Evolutionary conservation across 1,140 invertebrate species (phyloP).

Genomic region (Vanessa tameamea): DNA sequence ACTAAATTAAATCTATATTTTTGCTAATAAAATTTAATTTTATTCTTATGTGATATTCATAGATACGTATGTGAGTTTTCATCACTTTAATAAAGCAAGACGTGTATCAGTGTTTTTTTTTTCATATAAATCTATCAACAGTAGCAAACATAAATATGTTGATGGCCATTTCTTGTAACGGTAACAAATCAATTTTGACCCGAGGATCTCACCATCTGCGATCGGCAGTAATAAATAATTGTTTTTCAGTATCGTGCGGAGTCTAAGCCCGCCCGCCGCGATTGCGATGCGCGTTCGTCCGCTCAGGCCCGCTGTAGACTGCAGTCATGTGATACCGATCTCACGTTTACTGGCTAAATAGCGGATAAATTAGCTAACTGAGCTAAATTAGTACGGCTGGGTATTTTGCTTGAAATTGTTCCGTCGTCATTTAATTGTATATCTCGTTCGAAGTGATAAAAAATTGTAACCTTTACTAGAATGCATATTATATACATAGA

Average conservation of each 20-base stretch:
- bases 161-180: background rate
- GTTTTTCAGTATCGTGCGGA: slow-evolving; percentile 55
- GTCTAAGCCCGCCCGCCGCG: slow-evolving; percentile 60
- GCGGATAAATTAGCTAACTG: slow-evolving; percentile 76
- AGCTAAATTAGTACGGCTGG: slow-evolving; percentile 64
- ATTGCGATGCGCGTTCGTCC: slow-evolving; percentile 52
- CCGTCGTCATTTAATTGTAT: slow-evolving; percentile 9
- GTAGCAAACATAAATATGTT: slow-evolving; percentile 1
- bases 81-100: too few species aligned
- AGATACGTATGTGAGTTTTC: too few species aligned
- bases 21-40: too few species aligned
- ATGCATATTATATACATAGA: background rate
- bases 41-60: too few species aligned
- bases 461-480: background rate
- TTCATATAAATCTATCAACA: background rate
- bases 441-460: background rate
- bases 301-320: slow-evolving; percentile 36
- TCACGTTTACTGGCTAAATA: slow-evolving; percentile 76
- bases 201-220: slow-evolving; percentile 19
- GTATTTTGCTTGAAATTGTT: slow-evolving; percentile 12
- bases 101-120: background rate
- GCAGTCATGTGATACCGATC: slow-evolving; percentile 66
- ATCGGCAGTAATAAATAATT: slow-evolving; percentile 56
- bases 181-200: background rate
- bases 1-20: too few species aligned